A percentile compares a stretch with the other conserved stretches of the same genome.
Conservation (phyloP, 37 sponge, comb jelly and placozoan species). For the Agelas oroides region DNA sequence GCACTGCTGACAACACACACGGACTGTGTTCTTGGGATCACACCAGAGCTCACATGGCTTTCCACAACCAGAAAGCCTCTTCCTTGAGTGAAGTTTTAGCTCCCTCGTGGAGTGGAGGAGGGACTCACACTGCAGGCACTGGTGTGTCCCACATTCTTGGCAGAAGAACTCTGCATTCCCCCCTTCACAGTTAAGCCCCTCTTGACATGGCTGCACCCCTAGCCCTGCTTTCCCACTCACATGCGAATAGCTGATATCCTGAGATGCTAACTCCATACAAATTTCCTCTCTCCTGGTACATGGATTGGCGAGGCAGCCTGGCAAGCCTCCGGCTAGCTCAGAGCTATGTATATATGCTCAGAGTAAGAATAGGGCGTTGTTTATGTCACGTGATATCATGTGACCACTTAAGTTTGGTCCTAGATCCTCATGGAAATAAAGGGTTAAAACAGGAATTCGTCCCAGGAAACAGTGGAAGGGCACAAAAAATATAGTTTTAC, state of each 20-base stretch:
- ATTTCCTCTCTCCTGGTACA: neutral
- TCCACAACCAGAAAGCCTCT: neutral
- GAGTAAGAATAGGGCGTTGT: neutral
- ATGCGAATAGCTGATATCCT: too few relatives aligned
- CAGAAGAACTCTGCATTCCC: slow-evolving; percentile 29
- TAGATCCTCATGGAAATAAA: too few relatives aligned
- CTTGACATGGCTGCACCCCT: slow-evolving; percentile 29
- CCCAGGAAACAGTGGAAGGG: neutral
- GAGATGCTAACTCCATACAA: neutral
- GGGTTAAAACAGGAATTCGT: too few relatives aligned
- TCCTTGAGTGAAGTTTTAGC: slow-evolving; percentile 21
- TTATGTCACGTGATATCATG: neutral
- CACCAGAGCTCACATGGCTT: slow-evolving; percentile 59
- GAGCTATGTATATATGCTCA: too few relatives aligned
- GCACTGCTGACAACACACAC: slow-evolving; percentile 55
- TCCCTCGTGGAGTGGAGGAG: slow-evolving; percentile 58
- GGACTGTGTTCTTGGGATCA: slow-evolving; percentile 30
- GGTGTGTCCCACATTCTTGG: slow-evolving; percentile 64
- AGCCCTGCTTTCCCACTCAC: too few relatives aligned
- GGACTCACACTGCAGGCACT: slow-evolving; percentile 55
- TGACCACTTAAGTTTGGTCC: too few relatives aligned
- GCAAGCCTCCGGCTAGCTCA: too few relatives aligned
- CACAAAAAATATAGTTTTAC: too few relatives aligned
- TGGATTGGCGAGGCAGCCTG: too few relatives aligned
- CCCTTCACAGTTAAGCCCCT: slow-evolving; percentile 24